Percentiles rank a stretch among this genome's conserved stretches.
phyloP scores from a whole-genome alignment of 2,113 vertebrate genomes.

The Siphamia tubifer region DNA sequence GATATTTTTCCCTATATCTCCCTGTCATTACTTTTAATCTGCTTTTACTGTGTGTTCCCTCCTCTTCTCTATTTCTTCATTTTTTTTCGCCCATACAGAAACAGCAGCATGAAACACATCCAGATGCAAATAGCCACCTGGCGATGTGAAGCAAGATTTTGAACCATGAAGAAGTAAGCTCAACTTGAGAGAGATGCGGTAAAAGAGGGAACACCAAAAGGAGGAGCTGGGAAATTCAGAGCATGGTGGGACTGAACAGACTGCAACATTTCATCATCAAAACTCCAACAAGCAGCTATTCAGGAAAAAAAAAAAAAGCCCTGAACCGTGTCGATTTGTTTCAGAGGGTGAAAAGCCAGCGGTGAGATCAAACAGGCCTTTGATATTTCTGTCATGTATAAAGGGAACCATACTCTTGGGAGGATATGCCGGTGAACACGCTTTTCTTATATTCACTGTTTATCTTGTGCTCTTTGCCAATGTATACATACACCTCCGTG shows the following conservation, averaged over 20 bases:
- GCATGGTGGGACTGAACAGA: conserved; percentile 47
- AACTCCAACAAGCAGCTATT: conserved; percentile 62
- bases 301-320: conserved; percentile 10
- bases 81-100: background rate
- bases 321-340: conserved; percentile 67
- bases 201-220: conserved; percentile 27
- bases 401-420: conserved; percentile 46
- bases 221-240: conserved; percentile 47
- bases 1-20: conserved; percentile 16
- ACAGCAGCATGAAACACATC: conserved; percentile 1
- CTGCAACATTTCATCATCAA: conserved; percentile 73
- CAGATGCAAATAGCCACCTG: conserved; percentile 3
- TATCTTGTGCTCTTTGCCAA: conserved; percentile 48
- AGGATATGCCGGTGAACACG: conserved; percentile 43
- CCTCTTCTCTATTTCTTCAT: background rate
- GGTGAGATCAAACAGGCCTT: conserved; percentile 72
- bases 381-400: conserved; percentile 71
- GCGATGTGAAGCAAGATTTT: conserved; percentile 5
- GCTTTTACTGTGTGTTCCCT: background rate
- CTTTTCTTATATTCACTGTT: conserved; percentile 56
- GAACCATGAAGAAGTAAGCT: conserved; percentile 11
- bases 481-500: conserved; percentile 37
- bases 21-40: background rate
- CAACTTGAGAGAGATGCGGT: conserved; percentile 15
- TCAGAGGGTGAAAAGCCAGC: conserved; percentile 53